Evolutionary conservation across 2,797 vertebrate genomes (phyloP), one percentile per base, ranked within the genome.

Genomic region (Hypotaenidia philippensis): DNA sequence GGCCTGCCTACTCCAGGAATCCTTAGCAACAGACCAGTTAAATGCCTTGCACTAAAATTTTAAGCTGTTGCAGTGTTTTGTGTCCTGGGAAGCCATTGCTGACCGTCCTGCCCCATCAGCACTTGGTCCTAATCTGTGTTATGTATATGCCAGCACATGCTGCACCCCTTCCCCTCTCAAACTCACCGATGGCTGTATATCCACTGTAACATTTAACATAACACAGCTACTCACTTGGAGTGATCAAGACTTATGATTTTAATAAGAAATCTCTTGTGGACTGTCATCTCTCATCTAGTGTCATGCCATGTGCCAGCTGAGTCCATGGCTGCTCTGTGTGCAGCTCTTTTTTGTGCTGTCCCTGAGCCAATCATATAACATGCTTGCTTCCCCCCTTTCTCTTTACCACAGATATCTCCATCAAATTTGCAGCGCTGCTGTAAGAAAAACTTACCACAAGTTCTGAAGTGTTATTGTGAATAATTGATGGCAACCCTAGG

Each of bases 271-370:
- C 32, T 56, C 75, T 22, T 25, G 2, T 17, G 32, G n/a, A 2
- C 17, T 26, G 38, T 17, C 11, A 3, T 7, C 5, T 44, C 34
- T 34, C 36, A 45, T 38, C 45, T 53, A 65, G 36, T 40, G 34
- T 15, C 21, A 2, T 3, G 16, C 5, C 69, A 18, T 2, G 4
- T 13, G 40, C 44, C 66, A 63, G 7, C 34, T 16, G 41, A n/a
- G 32, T 4, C 69, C 11, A 26, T 4, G 34, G 29, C 41, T 74
- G n/a, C 70, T 80, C 23, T 44, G 22, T 27, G 49, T 47, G 60
- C 31, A 93, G 57, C 53, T 63, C 4, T 1, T 60, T 49, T 44
- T 26, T 45, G 5, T 3, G 40, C 9, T 1, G 0, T 4, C 38
- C 31, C 59, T 26, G 32, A 55, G 56, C 27, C 70, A 70, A 65